Conservation (phyloP, 2,888 invertebrate genomes). For the Hoplodrina blanda region DNA sequence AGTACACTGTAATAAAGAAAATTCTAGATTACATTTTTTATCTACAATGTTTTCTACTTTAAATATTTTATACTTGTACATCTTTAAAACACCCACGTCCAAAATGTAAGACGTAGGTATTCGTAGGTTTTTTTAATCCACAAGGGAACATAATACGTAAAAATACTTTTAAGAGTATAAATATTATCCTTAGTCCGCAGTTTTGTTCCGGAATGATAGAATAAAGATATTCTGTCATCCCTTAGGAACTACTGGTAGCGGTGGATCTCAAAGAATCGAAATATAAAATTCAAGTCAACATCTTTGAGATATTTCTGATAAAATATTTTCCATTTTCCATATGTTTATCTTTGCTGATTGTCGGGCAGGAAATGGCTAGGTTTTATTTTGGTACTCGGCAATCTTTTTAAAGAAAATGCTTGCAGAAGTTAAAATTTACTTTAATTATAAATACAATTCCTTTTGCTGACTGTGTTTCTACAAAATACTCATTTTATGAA, state of each 20-base stretch:
- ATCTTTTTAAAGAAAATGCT: constrained; percentile 12
- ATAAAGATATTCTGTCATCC: constrained; percentile 58
- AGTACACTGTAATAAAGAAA: background rate
- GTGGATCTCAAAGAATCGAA: constrained; percentile 56
- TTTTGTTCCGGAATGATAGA: constrained; percentile 45
- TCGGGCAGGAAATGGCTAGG: constrained; percentile 35
- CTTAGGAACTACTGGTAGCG: constrained; percentile 38
- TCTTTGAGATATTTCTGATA: constrained; percentile 56
- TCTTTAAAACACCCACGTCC: constrained; percentile 2
- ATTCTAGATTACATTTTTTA: background rate
- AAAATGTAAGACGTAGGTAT: background rate
- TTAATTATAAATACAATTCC: background rate
- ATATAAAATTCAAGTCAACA: constrained; percentile 61
- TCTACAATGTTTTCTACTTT: background rate
- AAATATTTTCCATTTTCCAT: constrained; percentile 60
- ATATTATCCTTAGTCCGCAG: constrained; percentile 35
- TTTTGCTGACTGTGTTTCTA: background rate
- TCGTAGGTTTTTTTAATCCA: constrained; percentile 1
- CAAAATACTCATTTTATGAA: background rate
- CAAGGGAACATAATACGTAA: constrained; percentile 9
- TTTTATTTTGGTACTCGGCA: constrained; percentile 28
- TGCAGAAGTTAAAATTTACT: background rate
- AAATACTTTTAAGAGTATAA: constrained; percentile 37
- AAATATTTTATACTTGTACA: background rate
- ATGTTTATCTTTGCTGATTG: constrained; percentile 62